Base-by-base conservation (phyloP, 2,888 invertebrate species). In the Bursaphelenchus okinawaensis region DNA sequence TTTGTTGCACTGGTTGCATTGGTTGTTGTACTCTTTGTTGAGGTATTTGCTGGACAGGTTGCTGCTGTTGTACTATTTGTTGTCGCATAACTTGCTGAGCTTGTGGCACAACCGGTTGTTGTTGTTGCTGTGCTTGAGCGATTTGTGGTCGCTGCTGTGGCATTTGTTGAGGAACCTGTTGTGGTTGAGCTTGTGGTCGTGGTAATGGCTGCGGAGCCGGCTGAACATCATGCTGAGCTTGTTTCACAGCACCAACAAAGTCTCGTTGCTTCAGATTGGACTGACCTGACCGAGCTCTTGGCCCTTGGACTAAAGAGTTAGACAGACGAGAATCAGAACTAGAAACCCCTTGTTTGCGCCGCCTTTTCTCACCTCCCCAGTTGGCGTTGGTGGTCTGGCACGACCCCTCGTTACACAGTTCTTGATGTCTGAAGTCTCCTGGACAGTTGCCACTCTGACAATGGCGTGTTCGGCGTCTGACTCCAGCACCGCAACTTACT, bases 291-390 rank as follows among this genome's bases (percentile, higher is more conserved):
- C n/a, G 40, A 40, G n/a, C n/a, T 40, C 2, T 40, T n/a, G 40
- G 40, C n/a, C 40, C 40, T 40, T 40, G 40, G n/a, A 40, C 40
- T n/a, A n/a, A n/a, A 40, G 40, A n/a, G n/a, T 40, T 40, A n/a
- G 40, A n/a, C 12, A 40, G 12, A 40, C 40, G 3, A 40, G 40
- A 40, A 12, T 40, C n/a, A 40, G n/a, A 40, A 16, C 40, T 12
- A 12, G 16, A n/a, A 40, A 12, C 40, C 40, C 40, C 40, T 40
- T 40, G 40, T 16, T 40, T 40, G n/a, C 57, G 57, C 1, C 22
- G 22, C 4, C n/a, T 57, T 59, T 23, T 26, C 75, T 75, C 61
- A 80, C 81, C 81, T 73, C 81, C 81, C 81, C 81, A 81, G 9
- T 73, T 69, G 23, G 80, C 79, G 63, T 78, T 79, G 55, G 72